Evolutionary conservation across 2,113 vertebrate genomes (phyloP).

Genomic region (Hypocryptadius cinnamomeus): DNA sequence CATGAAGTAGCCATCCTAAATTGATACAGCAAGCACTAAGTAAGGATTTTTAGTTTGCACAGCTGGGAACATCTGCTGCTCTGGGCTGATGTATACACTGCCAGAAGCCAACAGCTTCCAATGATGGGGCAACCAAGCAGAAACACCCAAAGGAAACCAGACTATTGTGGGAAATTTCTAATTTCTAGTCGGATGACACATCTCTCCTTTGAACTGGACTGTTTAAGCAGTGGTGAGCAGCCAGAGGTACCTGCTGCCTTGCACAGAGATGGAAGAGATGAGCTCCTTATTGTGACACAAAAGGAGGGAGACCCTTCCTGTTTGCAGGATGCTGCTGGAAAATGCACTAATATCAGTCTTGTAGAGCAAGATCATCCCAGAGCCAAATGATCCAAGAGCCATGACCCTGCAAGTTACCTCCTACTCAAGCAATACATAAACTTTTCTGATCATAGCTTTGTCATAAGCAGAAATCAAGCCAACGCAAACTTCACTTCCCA

Average conservation of each 20-base stretch:
- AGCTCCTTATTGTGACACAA: accelerated
- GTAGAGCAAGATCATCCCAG: not conserved
- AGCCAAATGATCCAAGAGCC: accelerated
- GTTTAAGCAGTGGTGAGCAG: not conserved
- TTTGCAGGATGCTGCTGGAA: not conserved
- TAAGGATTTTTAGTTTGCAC: not conserved
- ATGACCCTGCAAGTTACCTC: not conserved
- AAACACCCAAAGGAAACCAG: not conserved
- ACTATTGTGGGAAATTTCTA: not conserved
- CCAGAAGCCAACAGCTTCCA: not conserved
- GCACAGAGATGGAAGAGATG: not conserved
- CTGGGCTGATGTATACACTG: not conserved
- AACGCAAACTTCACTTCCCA: not conserved
- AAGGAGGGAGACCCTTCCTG: not conserved
- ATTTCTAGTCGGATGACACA: not conserved
- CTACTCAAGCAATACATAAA: accelerated
- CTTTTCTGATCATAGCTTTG: not conserved
- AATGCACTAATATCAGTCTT: not conserved
- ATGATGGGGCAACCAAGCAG: accelerated
- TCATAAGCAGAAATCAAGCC: not conserved
- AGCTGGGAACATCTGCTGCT: not conserved
- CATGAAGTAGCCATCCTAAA: not conserved
- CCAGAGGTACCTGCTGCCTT: not conserved
- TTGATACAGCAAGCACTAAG: not conserved
- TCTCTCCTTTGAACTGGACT: not conserved